Base-by-base conservation (phyloP, 1,140 invertebrate species). In the Agraylea sexmaculata region DNA sequence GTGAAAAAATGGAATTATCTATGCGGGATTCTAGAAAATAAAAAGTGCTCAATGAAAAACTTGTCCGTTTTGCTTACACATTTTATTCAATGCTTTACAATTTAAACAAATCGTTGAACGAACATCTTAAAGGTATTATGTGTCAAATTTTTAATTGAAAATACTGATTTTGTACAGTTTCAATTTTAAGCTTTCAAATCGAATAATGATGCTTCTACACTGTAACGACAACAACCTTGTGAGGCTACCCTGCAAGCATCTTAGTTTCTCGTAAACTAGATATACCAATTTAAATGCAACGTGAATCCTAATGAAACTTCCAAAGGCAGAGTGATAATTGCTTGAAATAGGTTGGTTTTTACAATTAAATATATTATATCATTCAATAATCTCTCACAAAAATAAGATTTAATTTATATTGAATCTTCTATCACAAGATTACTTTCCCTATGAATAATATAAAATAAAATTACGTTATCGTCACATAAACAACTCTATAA, bases 31-130 rank as follows among this genome's bases (percentile, higher is more conserved):
- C n/a, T n/a, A n/a, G n/a, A n/a, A n/a, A n/a, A n/a, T n/a, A n/a
- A n/a, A n/a, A n/a, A n/a, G n/a, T n/a, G n/a, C n/a, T n/a, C n/a
- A n/a, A n/a, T n/a, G n/a, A n/a, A n/a, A n/a, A n/a, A n/a, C n/a
- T n/a, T n/a, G n/a, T n/a, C n/a, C n/a, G n/a, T n/a, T n/a, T n/a
- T 37, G 33, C 33, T 37, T 43, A 37, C 33, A 43, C 37, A 39
- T 44, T 38, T 44, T 44, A 44, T 44, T 44, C 38, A 44, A 44
- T 39, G 36, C 30, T 44, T 44, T 44, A 44, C 42, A 44, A 38
- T 44, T 38, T 43, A 44, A 32, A 31, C 29, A 33, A 33, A 27
- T 30, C 8, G 32, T 43, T 44, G 35, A 39, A 44, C 37, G 34
- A 38, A 38, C 31, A 39, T 18, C 41, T 44, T 44, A 44, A 13